Conservation (phyloP, 2,888 invertebrate genomes). For the Trissonchulus sp. region DNA sequence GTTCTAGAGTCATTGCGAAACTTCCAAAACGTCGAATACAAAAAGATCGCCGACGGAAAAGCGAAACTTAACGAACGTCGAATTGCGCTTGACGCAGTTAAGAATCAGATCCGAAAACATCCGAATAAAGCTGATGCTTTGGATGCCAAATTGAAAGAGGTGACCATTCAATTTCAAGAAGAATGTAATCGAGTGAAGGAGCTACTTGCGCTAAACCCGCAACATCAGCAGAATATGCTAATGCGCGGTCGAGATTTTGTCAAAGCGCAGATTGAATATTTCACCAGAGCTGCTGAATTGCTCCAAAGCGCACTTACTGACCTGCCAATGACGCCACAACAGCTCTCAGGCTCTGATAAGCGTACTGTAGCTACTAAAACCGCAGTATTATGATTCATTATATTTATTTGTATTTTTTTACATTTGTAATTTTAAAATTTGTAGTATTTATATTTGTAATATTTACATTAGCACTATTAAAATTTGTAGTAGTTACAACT, state of each 20-base stretch:
- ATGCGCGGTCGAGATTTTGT: neutral
- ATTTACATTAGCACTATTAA: no score
- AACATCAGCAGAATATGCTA: neutral
- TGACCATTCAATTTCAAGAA: neutral
- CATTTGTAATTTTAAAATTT: no score
- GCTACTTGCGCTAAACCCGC: neutral
- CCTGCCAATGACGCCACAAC: no score
- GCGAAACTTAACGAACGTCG: neutral
- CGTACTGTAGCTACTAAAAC: no score
- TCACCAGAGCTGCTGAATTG: neutral
- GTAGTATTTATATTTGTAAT: no score
- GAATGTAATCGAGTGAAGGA: neutral
- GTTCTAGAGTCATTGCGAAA: neutral
- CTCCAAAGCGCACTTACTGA: neutral
- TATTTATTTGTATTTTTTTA: no score
- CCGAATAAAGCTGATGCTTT: neutral
- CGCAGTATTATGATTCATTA: no score
- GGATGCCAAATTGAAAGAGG: neutral
- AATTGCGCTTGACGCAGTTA: neutral
- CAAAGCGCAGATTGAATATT: neutral
- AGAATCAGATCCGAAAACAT: neutral
- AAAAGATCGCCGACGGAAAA: neutral
- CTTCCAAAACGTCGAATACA: neutral
- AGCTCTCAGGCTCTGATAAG: no score
- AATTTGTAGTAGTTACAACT: no score